Evolutionary conservation across 1,140 invertebrate species (phyloP), one percentile per base, ranked within the genome.

Genomic region (Aphidius gifuensis): DNA sequence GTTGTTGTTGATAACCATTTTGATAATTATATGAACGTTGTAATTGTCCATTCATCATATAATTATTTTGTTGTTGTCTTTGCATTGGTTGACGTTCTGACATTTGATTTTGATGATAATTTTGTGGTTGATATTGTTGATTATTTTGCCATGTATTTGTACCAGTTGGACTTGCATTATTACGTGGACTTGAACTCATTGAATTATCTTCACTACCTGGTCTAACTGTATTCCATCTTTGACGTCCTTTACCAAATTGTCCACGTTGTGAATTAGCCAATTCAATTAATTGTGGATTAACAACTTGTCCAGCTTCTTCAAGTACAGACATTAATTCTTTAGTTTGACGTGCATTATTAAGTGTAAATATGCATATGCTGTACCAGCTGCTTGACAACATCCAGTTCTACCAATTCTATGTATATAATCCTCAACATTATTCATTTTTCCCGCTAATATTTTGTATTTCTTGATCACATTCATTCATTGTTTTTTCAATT

Each of bases 351-450:
- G 88, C 87, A 79, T 99, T 97, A 54, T 88, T 87, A 47, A 87
- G 86, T 0, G 97, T 99, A 79, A 98, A 77, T 97, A 97, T 40
- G 97, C 98, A 78, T 99, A 99, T 0, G 97, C 94, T 3, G 96
- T 98, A 21, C 97, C 97, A 39, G 91, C 90, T 71, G 94, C 93
- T 69, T 94, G 89, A 67, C 92, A 94, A 60, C 98, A 87, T 40
- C 93, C 96, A 42, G 94, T 97, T 68, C 94, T 88, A 70, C 97
- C 97, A 83, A 99, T 99, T 71, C 97, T 87, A 80, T 99, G 97
- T 66, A 99, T 94, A 80, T 99, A 99, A 82, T 99, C 97, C 78
- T 98, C 97, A 1, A 99, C 94, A 67, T 88, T 91, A 77, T 99
- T 98, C 91, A 98, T 97, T 70, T 94, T 91, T 70, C 95, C 90